phyloP scores from a whole-genome alignment of 2,797 vertebrate genomes.

The Tapera naevia region DNA sequence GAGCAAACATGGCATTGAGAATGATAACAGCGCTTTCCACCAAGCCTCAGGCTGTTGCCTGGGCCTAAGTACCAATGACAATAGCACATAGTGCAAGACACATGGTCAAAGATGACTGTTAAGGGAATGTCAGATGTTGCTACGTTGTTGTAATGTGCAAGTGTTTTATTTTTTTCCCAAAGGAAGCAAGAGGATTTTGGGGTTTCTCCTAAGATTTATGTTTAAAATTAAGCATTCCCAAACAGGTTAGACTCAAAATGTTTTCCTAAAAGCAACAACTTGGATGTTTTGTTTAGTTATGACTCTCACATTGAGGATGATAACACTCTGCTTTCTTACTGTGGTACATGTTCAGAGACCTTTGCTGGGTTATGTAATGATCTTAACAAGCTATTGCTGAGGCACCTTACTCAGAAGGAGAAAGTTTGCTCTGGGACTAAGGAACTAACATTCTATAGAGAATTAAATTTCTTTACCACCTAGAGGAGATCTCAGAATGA shows the following conservation, averaged over 20 bases:
- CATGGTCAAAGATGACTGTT: rapidly evolving
- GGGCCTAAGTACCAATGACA: rapidly evolving
- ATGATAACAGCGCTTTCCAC: rapidly evolving
- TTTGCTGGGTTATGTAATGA: background rate
- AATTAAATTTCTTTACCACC: background rate
- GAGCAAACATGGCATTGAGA: rapidly evolving
- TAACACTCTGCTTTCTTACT: background rate
- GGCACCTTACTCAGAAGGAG: background rate
- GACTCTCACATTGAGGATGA: background rate
- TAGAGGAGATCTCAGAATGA: background rate
- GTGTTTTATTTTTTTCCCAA: background rate
- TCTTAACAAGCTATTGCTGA: background rate
- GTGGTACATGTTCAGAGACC: background rate
- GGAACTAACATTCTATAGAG: background rate
- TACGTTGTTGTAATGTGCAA: rapidly evolving
- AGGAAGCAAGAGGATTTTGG: background rate
- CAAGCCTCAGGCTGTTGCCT: background rate
- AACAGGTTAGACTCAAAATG: background rate
- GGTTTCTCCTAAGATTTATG: background rate
- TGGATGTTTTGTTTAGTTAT: background rate
- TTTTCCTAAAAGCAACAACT: background rate
- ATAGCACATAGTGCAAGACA: rapidly evolving
- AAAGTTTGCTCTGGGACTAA: background rate
- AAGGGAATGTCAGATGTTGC: background rate
- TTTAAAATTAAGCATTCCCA: background rate